Evolutionary conservation across 1,140 invertebrate species (phyloP), one percentile per base, ranked within the genome.

Genomic region (Conopomorpha cramerella): DNA sequence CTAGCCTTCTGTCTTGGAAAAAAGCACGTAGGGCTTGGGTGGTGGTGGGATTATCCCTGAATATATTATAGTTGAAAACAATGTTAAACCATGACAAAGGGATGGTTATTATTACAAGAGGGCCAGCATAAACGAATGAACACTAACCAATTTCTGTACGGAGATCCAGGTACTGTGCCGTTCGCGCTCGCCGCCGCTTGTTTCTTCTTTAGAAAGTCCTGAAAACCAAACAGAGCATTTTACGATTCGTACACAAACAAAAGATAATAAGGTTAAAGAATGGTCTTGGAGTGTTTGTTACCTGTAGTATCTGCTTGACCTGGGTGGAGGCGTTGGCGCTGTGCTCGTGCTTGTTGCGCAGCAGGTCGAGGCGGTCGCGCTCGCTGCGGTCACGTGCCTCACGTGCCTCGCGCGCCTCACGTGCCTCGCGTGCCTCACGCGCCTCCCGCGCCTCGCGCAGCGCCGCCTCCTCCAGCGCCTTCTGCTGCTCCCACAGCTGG

Each of bases 301-400:
- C 89, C 83, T 91, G 90, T 51, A 98, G 81, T 54, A 92, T 92
- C 77, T 95, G 92, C 74, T 98, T 98, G 46, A 98, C 95, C 78
- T 96, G 94, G 8, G 91, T 89, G 37, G 94, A 96, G 27, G 95
- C 94, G 44, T 95, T 88, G 13, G 95, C 95, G 80, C 93, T 96
- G 77, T 95, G 91, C 73, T 95, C 92, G 62, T 95, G 89, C 71
- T 95, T 95, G 72, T 96, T 95, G 47, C 91, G 88, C 33, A 95
- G 77, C 12, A 88, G 86, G 51, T 93, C 89, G 38, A 92, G 78
- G 43, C 88, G 80, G 57, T 92, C 90, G 34, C 91, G 83, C 58
- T 95, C 89, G 49, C 85, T 77, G 39, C 85, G 71, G 67, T 91
- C 85, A 52, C 87, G 66, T 58, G 87, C 72, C 53, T n/a, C n/a